These are phyloP conservation scores for Maniola hyperantus DNA, from an alignment of 2,888 invertebrate species.

Conservation along the genomic window DNA sequence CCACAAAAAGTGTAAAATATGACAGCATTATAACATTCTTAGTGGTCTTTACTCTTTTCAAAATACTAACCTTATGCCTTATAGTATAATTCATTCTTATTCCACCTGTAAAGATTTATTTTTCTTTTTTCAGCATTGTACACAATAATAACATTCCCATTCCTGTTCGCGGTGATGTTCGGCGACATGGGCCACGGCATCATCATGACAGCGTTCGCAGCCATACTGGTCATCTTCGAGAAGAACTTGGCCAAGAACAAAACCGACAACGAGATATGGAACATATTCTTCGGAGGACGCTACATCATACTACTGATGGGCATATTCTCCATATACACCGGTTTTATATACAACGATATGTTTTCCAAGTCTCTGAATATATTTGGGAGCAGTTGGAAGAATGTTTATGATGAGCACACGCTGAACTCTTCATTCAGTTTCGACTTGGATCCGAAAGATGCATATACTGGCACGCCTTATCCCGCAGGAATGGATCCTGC, in stretches of 20 bases:
- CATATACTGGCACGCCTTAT: slow-evolving; percentile 80
- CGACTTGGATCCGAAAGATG: slow-evolving; percentile 71
- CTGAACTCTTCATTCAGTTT: slow-evolving; percentile 55
- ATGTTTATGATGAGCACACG: slow-evolving; percentile 63
- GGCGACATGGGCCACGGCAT: slow-evolving; percentile 89
- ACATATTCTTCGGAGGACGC: slow-evolving; percentile 98
- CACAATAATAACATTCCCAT: slow-evolving; percentile 89
- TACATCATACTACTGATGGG: slow-evolving; percentile 99
- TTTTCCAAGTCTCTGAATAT: slow-evolving; percentile 98
- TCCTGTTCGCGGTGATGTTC: slow-evolving; percentile 91
- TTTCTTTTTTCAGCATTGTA: slow-evolving; percentile 82
- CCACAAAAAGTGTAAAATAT: too few species aligned
- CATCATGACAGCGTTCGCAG: slow-evolving; percentile 85
- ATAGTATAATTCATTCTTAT: too few species aligned
- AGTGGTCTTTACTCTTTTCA: too few species aligned
- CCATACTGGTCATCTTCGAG: slow-evolving; percentile 85
- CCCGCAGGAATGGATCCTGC: slow-evolving; percentile 88
- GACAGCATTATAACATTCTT: too few species aligned
- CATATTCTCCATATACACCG: slow-evolving; percentile 98
- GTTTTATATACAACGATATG: slow-evolving; percentile 98
- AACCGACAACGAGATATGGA: slow-evolving; percentile 92
- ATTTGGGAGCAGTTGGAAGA: slow-evolving; percentile 89
- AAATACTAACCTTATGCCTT: too few species aligned
- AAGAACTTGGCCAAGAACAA: slow-evolving; percentile 79
- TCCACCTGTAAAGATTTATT: too few species aligned